These are phyloP conservation scores for Trogon melanurus DNA, from an alignment of 2,113 vertebrate genomes.

Conservation along the genomic window DNA sequence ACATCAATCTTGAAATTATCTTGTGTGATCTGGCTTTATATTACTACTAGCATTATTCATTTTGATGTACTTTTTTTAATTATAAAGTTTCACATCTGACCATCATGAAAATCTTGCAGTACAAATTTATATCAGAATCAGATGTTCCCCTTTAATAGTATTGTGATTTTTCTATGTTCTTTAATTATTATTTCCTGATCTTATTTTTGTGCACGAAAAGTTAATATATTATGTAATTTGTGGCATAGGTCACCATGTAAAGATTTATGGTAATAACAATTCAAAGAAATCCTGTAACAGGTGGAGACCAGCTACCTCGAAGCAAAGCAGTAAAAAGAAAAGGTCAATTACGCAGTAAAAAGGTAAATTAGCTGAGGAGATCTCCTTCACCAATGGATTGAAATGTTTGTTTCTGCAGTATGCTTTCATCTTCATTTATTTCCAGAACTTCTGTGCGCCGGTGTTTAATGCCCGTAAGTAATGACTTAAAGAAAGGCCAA, in stretches of 20 bases:
- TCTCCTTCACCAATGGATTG: constrained; percentile 40
- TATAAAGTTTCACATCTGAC: constrained; percentile 60
- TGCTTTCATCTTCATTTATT: constrained; percentile 45
- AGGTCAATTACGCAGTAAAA: constrained; percentile 43
- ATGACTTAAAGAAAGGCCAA: constrained; percentile 27
- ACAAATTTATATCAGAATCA: constrained; percentile 65
- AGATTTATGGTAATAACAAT: constrained; percentile 66
- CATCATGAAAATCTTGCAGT: constrained; percentile 74
- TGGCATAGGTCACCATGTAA: constrained; percentile 73
- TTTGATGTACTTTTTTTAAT: constrained; percentile 72
- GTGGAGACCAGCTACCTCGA: constrained; percentile 79
- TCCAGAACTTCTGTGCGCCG: constrained; percentile 45
- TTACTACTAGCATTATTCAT: constrained; percentile 75
- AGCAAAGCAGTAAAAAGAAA: constrained; percentile 65
- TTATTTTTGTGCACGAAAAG: constrained; percentile 78
- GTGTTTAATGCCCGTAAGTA: constrained; percentile 15
- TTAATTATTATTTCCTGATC: constrained; percentile 64
- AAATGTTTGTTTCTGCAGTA: constrained; percentile 51
- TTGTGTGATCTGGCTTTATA: constrained; percentile 80
- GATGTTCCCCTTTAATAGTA: constrained; percentile 75
- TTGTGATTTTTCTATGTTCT: constrained; percentile 77
- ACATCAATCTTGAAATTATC: constrained; percentile 72
- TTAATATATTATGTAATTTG: constrained; percentile 77
- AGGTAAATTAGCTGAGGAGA: constrained; percentile 48
- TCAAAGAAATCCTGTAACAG: constrained; percentile 58